Evolutionary conservation across 2,888 invertebrate genomes (phyloP), one percentile per base, ranked within the genome.

Genomic region (Melanotus villosus): DNA sequence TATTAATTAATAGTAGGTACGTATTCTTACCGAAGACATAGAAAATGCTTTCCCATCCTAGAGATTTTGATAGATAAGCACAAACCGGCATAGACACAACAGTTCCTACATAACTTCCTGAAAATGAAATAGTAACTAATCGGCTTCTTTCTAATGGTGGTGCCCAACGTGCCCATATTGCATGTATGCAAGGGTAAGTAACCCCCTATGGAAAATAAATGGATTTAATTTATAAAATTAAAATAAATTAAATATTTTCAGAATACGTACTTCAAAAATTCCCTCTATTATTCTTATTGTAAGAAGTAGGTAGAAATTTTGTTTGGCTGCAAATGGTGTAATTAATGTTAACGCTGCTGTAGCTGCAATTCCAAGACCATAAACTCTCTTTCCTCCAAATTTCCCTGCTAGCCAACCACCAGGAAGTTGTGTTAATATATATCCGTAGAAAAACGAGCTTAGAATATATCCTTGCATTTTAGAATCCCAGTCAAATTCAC

Each of bases 401-500:
- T 90, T 90, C 75, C 92, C 90, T 1, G 95, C 93, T 54, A 97
- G 85, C 89, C 92, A 94, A 52, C 96, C 96, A 0, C 95, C 96
- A 0, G 93, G 88, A 38, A 96, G 85, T 83, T 94, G 96, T 0
- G 96, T 96, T 66, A 93, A 84, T 65, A 96, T 89, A 84, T 96
- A 96, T 0, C 96, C 96, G 80, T 95, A 95, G 87, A 96, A 96
- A 85, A 96, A 96, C 0, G 95, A 93, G 78, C 94, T 94, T 57
- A 96, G 84, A 26, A 96, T 89, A 58, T 92, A 85, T 0, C 95
- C 95, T 83, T 92, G 93, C 36, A 91, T 89, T 80, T 90, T 90
- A 0, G 92, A 88, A 77, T 91, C 90, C 96, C 96, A 96, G 71
- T 92, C 89, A 79, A 95, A 95, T 78, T 94, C 93, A 74, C 89